Evolutionary conservation across 2,888 invertebrate species (phyloP), one percentile per base, ranked within the genome.

Genomic region (Lycaena phlaeas): DNA sequence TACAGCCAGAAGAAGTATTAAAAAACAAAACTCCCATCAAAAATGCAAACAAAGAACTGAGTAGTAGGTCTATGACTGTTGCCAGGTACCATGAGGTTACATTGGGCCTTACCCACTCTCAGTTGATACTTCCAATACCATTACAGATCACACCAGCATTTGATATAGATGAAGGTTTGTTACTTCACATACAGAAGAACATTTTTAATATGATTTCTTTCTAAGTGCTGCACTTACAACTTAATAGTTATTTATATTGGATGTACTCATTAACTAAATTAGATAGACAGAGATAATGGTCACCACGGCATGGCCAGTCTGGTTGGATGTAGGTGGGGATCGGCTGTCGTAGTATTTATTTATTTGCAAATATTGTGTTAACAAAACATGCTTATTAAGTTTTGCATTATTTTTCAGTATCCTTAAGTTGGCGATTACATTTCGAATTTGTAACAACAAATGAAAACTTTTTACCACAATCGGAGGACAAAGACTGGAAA

Each of bases 91-190:
- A 98, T 71, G 96, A 97, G 74, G 94, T 97, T 39, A 97, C 97
- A 55, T 85, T 97, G 37, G 96, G 97, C 15, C 86, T 93, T 43
- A 87, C 91, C 50, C 94, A 95, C 59, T 94, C 96, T 0, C 94
- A 97, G 61, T 87, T 98, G 40, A 93, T 95, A 50, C 84, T 99
- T 26, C 96, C 97, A 0, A 95, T 98, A 68, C 98, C 98, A 1
- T 84, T 98, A 41, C 94, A 97, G 62, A 93, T 96, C 3, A 96
- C 98, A 1, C 98, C 98, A 3, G 93, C 95, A n/a, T 99, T 99
- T 78, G 90, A 89, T 37, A 96, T 97, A 7, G 92, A 96, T 64
- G 87, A 95, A 58, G 91, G 93, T 93, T 4, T 12, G 12, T 31
- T 10, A 4, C 9, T 1, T n/a, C 4, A 14, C 28, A 12, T 28